These are phyloP conservation scores for Meles meles DNA, from an alignment of 2,113 vertebrate genomes.

Conservation along the genomic window DNA sequence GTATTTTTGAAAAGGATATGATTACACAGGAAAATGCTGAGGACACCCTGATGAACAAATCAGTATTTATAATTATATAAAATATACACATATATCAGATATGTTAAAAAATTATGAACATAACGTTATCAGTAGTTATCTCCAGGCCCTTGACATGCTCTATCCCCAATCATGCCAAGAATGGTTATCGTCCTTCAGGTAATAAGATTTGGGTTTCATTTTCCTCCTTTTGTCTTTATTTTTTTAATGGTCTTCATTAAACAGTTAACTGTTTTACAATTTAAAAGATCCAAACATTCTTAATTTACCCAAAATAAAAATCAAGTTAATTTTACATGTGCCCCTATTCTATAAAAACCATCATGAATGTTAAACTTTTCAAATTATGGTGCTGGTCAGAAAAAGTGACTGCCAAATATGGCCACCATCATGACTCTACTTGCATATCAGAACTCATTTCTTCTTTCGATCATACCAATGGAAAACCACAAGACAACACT, in stretches of 20 bases:
- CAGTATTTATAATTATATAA: not conserved
- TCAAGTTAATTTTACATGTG: not conserved
- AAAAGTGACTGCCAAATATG: not conserved
- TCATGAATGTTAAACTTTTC: not conserved
- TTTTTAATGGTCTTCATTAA: not conserved
- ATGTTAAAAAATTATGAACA: not conserved
- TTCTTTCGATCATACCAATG: fast-evolving
- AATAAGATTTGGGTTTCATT: not conserved
- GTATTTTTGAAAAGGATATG: not conserved
- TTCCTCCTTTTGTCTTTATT: not conserved
- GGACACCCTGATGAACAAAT: not conserved
- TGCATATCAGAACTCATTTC: not conserved
- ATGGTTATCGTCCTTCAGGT: too few species aligned
- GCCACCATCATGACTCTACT: not conserved
- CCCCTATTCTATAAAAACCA: not conserved
- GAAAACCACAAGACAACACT: not conserved
- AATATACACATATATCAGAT: too few species aligned
- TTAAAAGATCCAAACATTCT: not conserved
- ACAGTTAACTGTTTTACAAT: not conserved
- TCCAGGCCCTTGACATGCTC: too few species aligned
- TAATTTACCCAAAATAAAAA: not conserved
- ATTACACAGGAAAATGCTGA: not conserved
- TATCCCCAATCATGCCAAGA: too few species aligned
- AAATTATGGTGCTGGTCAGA: not conserved
- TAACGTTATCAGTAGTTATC: not conserved